These are phyloP conservation scores for Chloroceryle amazona DNA, from an alignment of 2,797 vertebrate species.

Conservation along the genomic window DNA sequence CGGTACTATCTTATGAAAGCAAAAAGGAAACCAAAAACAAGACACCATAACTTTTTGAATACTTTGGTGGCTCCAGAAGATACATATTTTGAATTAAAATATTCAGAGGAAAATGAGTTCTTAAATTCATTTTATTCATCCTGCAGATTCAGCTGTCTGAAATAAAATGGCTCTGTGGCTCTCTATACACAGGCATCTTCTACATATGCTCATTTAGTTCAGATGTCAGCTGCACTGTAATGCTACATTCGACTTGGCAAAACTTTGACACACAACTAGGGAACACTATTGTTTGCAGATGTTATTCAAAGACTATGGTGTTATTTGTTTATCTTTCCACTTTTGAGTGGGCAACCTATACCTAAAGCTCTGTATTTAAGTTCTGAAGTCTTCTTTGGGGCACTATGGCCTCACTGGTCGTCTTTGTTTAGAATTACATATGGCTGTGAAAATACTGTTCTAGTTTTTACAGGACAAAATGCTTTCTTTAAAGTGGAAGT, in stretches of 20 bases:
- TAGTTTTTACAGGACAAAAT: constrained; percentile 16
- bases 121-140: constrained; percentile 1
- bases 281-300: constrained; percentile 32
- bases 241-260: background rate
- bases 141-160: background rate
- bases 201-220: background rate
- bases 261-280: background rate
- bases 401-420: background rate
- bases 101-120: background rate
- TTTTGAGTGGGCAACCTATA: background rate
- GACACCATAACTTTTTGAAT: background rate
- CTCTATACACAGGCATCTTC: background rate
- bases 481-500: background rate
- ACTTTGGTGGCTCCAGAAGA: background rate
- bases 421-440: constrained; percentile 47
- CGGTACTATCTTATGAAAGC: background rate
- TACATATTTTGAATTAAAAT: background rate
- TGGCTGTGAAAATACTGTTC: constrained; percentile 13
- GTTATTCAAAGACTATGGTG: constrained; percentile 11
- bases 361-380: background rate
- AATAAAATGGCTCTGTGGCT: background rate
- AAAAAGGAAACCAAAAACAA: background rate
- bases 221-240: background rate
- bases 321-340: background rate
- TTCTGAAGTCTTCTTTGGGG: background rate